Conservation (phyloP, 2,888 invertebrate species). For the Leptopilina syphax region DNA sequence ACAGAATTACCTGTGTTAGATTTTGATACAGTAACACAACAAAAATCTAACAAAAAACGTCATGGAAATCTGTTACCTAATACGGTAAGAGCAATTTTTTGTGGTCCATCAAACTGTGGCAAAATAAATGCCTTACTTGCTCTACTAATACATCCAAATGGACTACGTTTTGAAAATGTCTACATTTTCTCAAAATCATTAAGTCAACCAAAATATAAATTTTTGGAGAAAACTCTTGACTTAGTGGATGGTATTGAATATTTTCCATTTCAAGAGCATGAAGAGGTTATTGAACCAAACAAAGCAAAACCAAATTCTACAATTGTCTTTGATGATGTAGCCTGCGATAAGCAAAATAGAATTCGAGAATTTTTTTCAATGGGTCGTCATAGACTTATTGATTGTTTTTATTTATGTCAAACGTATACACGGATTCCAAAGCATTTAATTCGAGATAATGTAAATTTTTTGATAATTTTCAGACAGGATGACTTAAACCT, state of each 20-base stretch:
- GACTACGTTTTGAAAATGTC: background rate
- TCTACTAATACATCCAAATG: constrained; percentile 23
- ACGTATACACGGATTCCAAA: constrained; percentile 15
- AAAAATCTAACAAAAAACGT: background rate
- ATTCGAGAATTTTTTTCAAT: constrained; percentile 9
- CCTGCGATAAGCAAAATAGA: background rate
- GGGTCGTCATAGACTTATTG: background rate
- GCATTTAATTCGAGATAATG: constrained; percentile 27
- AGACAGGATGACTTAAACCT: background rate
- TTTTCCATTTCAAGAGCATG: constrained; percentile 10
- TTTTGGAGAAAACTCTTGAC: constrained; percentile 44
- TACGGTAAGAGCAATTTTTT: background rate
- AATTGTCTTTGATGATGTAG: background rate
- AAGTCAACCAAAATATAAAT: constrained; percentile 49
- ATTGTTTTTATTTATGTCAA: background rate
- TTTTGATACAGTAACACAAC: constrained; percentile 5
- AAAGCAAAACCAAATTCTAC: constrained; percentile 2
- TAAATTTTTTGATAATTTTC: constrained; percentile 5
- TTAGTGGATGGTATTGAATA: constrained; percentile 48
- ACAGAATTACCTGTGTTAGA: constrained; percentile 2
- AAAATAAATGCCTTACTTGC: constrained; percentile 22
- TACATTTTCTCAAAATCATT: background rate
- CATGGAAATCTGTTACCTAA: constrained; percentile 9
- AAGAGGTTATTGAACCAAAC: constrained; percentile 4
- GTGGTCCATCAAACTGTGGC: constrained; percentile 21